Percentiles rank a stretch among this genome's conserved stretches.
These are phyloP conservation scores for Martes martes DNA, from an alignment of 2,113 vertebrate species.

Conservation along the genomic window DNA sequence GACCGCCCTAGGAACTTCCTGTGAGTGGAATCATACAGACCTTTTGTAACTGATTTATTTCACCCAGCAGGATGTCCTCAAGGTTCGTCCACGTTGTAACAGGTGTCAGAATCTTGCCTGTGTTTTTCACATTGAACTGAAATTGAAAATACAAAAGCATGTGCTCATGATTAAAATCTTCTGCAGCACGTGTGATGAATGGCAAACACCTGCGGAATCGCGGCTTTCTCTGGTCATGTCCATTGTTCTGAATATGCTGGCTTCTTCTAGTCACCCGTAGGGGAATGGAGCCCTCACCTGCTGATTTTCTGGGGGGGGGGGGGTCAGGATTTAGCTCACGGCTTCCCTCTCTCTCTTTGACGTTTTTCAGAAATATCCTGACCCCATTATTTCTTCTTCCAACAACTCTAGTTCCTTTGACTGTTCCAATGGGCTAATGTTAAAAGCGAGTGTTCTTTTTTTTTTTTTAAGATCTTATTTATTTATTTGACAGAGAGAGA, in stretches of 20 bases:
- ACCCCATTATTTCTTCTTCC: not conserved
- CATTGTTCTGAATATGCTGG: not conserved
- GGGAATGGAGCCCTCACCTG: not conserved
- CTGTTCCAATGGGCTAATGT: not conserved
- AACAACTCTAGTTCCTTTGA: not conserved
- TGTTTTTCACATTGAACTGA: not conserved
- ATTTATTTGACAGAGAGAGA: no score
- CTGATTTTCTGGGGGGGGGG: not conserved
- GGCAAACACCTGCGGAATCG: no score
- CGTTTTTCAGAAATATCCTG: not conserved
- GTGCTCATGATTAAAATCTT: not conserved
- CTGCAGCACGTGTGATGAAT: not conserved
- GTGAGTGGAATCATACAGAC: not conserved
- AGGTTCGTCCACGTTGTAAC: not conserved
- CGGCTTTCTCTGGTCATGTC: not conserved
- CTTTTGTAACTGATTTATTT: not conserved
- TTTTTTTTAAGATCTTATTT: no score
- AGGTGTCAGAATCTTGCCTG: not conserved
- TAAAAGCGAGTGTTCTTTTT: no score
- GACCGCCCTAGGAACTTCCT: not conserved
- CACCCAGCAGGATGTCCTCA: not conserved
- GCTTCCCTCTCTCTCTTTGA: not conserved
- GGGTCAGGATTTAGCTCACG: not conserved
- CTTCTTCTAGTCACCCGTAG: not conserved
- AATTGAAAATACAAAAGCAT: not conserved